Conservation (phyloP, 2,888 invertebrate species). For the Nasonovia ribisnigri region DNA sequence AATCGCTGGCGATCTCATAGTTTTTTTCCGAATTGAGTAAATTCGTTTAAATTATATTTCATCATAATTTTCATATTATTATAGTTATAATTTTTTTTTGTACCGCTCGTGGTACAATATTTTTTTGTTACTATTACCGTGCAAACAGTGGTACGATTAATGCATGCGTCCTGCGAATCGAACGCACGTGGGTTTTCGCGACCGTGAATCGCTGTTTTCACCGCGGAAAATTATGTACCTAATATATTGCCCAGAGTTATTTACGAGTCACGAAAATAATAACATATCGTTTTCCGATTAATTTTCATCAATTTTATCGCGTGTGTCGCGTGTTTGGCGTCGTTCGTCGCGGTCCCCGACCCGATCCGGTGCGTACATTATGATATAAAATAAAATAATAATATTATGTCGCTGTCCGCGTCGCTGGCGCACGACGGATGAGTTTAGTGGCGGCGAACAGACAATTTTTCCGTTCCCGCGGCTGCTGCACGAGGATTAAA, state of each 20-base stretch:
- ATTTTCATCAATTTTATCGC: not conserved
- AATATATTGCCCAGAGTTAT: not conserved
- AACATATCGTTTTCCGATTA: not conserved
- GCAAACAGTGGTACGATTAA: not conserved
- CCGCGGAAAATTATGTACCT: not conserved
- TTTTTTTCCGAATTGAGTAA: not conserved
- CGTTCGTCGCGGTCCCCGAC: not conserved
- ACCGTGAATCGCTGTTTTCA: not conserved
- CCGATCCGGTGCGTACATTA: not conserved
- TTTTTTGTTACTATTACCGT: not conserved
- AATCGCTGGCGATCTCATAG: not conserved
- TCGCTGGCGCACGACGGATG: not conserved
- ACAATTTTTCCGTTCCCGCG: too few species aligned
- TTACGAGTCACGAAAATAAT: not conserved
- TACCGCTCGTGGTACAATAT: not conserved
- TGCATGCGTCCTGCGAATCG: not conserved
- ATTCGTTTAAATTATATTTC: not conserved
- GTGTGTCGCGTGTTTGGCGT: not conserved
- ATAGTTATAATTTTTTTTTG: too few species aligned
- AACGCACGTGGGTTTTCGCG: not conserved
- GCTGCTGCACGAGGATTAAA: too few species aligned
- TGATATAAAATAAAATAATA: not conserved
- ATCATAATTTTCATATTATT: too few species aligned
- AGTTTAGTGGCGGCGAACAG: too few species aligned
- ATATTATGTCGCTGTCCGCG: not conserved